Conservation (phyloP, 2,797 vertebrate species). For the Gephyroberyx darwinii region DNA sequence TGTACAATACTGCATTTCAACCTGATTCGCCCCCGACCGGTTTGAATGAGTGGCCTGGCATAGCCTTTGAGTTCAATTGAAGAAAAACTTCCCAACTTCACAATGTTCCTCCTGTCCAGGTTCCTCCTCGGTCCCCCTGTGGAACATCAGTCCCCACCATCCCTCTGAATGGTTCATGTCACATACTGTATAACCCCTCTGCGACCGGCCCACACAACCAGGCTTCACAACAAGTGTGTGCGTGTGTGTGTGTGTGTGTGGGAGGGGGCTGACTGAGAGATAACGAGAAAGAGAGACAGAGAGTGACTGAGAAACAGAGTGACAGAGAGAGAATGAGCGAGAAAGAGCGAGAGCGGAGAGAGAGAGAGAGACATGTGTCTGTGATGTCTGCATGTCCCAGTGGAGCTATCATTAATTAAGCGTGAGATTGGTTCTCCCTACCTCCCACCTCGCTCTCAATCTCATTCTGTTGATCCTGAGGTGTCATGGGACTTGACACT, state of each 20-base stretch:
- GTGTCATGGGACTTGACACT: conserved; percentile 56
- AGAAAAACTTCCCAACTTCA: background rate
- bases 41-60: background rate
- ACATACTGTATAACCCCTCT: too few relatives aligned
- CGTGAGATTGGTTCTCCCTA: conserved; percentile 73
- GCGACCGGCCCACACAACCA: too few relatives aligned
- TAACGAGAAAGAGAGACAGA: background rate
- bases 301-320: background rate
- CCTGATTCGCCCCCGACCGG: too few relatives aligned
- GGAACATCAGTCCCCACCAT: background rate
- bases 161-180: background rate
- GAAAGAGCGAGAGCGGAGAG: conserved; percentile 10
- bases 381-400: conserved; percentile 40
- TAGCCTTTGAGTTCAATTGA: background rate
- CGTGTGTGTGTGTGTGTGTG: background rate
- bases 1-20: background rate
- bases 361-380: conserved; percentile 45
- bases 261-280: too few relatives aligned
- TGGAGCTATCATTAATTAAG: conserved; percentile 78
- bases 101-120: background rate
- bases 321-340: conserved; percentile 29
- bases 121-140: background rate
- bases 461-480: conserved; percentile 59
- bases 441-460: conserved; percentile 40
- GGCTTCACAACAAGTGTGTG: background rate